Base-by-base conservation (phyloP, 2,888 invertebrate species). In the Mythimna lalbum region DNA sequence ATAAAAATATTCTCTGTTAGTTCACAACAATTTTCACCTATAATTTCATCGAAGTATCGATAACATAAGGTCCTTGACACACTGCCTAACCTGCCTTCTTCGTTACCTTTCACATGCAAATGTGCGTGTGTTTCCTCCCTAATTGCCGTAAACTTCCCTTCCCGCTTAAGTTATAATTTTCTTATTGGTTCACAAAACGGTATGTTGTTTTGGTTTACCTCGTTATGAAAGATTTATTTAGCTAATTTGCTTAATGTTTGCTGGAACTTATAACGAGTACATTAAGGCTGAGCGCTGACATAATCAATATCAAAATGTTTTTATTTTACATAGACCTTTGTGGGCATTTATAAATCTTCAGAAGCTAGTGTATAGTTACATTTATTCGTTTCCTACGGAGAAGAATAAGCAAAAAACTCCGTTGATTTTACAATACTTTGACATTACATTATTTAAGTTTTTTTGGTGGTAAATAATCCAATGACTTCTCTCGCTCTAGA, bases 81-180 rank as follows among this genome's bases (percentile, higher is more conserved):
- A 84, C 59, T 53, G 49, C 19, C 23, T 14, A 53, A 52, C 39
- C 55, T 43, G 53, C 17, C 57, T 66, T 65, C 47, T 72, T 63
- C n/a, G 39, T 57, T 73, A 63, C 61, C 66, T 66, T 69, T 69
- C 73, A 73, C 86, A 87, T 87, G 86, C 86, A 72, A 86, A 81
- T 72, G 80, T 86, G 87, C 86, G 86, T 86, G 86, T 77, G 76
- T 76, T 62, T 65, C 63, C 49, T 49, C 57, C 73, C 19, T 73
- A 78, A 73, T 73, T 75, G 69, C 61, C 63, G 63, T 67, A 50
- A 76, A 78, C 47, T 73, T 69, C 65, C 56, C 52, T 78, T 72
- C 59, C 66, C 71, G 61, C 60, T 70, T 63, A 17, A 63, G 49
- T 62, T 76, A 62, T 66, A 69, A 76, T 78, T 81, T 76, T 80